A percentile compares a stretch with the other conserved stretches of the same genome.
Evolutionary conservation across 2,888 invertebrate species (phyloP).

Genomic region (Apeira syringaria): DNA sequence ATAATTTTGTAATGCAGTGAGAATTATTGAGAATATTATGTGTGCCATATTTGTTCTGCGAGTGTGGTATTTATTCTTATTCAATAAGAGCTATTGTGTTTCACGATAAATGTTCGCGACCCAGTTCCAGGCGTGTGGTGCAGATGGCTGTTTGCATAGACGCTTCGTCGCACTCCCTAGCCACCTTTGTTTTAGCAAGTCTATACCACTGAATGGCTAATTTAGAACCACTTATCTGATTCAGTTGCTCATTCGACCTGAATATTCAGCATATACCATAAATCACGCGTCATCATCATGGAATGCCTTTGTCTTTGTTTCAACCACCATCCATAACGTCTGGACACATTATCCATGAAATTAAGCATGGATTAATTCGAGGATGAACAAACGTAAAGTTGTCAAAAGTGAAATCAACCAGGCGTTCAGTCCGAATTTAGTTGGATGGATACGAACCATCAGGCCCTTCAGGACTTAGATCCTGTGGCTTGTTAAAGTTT

Average conservation of each 20-base stretch:
- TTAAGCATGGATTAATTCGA: constrained; percentile 41
- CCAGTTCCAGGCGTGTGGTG: constrained; percentile 54
- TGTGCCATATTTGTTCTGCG: constrained; percentile 30
- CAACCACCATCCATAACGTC: constrained; percentile 38
- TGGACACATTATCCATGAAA: constrained; percentile 38
- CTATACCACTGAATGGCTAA: constrained; percentile 68
- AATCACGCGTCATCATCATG: constrained; percentile 61
- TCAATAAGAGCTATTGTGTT: constrained; percentile 60
- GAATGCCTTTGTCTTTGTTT: constrained; percentile 63
- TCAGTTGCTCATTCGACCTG: constrained; percentile 73
- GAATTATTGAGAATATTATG: constrained; percentile 26
- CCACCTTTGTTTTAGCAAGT: constrained; percentile 68
- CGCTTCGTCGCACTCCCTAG: constrained; percentile 62
- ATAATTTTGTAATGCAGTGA: constrained; percentile 34
- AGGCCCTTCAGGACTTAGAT: constrained; percentile 38
- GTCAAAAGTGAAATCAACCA: constrained; percentile 48
- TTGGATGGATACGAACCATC: constrained; percentile 47
- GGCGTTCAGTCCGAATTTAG: constrained; percentile 44
- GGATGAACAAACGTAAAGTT: constrained; percentile 38
- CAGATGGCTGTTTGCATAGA: constrained; percentile 66
- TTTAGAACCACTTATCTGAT: constrained; percentile 75
- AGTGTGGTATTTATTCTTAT: constrained; percentile 45
- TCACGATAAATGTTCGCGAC: constrained; percentile 60
- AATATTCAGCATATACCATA: constrained; percentile 72
- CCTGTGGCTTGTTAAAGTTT: constrained; percentile 43